These are phyloP conservation scores for Zaprionus bogoriensis DNA, from an alignment of 2,888 invertebrate genomes.

Conservation along the genomic window DNA sequence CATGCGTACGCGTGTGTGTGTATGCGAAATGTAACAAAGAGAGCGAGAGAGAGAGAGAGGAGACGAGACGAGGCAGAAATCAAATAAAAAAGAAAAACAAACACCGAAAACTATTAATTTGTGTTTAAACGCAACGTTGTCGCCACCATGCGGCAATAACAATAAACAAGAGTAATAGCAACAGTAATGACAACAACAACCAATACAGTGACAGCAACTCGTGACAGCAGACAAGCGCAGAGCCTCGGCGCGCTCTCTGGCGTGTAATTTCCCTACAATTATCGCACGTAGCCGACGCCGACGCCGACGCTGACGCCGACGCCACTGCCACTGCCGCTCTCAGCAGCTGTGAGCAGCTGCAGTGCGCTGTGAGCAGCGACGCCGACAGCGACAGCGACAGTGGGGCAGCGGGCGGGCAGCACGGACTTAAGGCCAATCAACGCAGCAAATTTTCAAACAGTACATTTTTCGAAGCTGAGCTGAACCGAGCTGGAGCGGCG, in stretches of 20 bases:
- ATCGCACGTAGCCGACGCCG: slow-evolving; percentile 55
- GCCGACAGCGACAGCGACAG: slow-evolving; percentile 26
- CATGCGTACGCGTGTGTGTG: not conserved
- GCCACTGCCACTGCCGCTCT: slow-evolving; percentile 15
- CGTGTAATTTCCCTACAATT: slow-evolving; percentile 72
- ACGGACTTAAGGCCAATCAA: slow-evolving; percentile 73
- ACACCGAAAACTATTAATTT: slow-evolving; percentile 47
- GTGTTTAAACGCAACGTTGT: slow-evolving; percentile 34
- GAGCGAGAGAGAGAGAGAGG: too few relatives aligned
- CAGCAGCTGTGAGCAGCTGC: slow-evolving; percentile 1
- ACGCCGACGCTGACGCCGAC: slow-evolving; percentile 19
- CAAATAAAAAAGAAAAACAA: slow-evolving; percentile 24
- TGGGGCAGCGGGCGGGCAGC: slow-evolving; percentile 41
- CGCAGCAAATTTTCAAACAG: slow-evolving; percentile 73
- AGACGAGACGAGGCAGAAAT: slow-evolving; percentile 6
- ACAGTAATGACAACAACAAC: slow-evolving; percentile 12
- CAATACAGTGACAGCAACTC: slow-evolving; percentile 22
- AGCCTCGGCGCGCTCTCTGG: slow-evolving; percentile 38
- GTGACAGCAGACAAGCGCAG: slow-evolving; percentile 31
- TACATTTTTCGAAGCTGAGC: slow-evolving; percentile 69
- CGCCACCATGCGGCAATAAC: slow-evolving; percentile 23
- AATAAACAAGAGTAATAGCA: slow-evolving; percentile 6
- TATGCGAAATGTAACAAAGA: slow-evolving; percentile 1
- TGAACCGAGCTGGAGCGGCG: slow-evolving; percentile 38
- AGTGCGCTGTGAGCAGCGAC: slow-evolving; percentile 3